Percentiles rank a stretch among this genome's conserved stretches.
These are phyloP conservation scores for Platichthys flesus DNA, from an alignment of 2,113 vertebrate genomes.

Conservation along the genomic window DNA sequence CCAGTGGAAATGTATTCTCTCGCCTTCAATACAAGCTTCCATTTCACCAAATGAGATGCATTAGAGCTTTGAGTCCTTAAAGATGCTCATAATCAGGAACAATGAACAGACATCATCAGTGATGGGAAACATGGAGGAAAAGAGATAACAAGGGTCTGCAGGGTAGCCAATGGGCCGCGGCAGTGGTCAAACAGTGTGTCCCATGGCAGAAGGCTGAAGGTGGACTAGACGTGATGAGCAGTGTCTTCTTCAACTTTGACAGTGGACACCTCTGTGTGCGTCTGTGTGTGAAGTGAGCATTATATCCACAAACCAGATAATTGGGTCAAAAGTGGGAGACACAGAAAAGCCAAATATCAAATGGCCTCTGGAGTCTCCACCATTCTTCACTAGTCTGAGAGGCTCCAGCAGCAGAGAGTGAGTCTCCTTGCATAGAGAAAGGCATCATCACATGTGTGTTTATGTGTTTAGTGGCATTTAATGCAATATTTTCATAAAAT, in stretches of 20 bases:
- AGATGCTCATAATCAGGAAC: conserved; percentile 45
- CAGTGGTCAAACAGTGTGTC: background rate
- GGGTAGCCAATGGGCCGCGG: background rate
- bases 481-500: no score
- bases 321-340: background rate
- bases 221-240: conserved; percentile 23
- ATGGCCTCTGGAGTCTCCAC: no score
- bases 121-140: conserved; percentile 10
- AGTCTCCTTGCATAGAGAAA: no score
- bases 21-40: conserved; percentile 57
- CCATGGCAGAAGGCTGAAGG: background rate
- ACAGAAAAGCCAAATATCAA: no score
- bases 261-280: background rate
- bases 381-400: no score
- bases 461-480: no score
- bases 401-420: no score
- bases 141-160: conserved; percentile 36
- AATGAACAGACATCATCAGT: conserved; percentile 30
- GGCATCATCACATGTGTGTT: no score
- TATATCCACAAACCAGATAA: conserved; percentile 28
- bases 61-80: conserved; percentile 62
- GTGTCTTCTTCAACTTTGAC: no score
- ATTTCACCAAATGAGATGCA: conserved; percentile 56
- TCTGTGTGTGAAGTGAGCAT: background rate
- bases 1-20: conserved; percentile 19